These are phyloP conservation scores for Parus major DNA, from an alignment of 2,113 vertebrate genomes.

Conservation along the genomic window DNA sequence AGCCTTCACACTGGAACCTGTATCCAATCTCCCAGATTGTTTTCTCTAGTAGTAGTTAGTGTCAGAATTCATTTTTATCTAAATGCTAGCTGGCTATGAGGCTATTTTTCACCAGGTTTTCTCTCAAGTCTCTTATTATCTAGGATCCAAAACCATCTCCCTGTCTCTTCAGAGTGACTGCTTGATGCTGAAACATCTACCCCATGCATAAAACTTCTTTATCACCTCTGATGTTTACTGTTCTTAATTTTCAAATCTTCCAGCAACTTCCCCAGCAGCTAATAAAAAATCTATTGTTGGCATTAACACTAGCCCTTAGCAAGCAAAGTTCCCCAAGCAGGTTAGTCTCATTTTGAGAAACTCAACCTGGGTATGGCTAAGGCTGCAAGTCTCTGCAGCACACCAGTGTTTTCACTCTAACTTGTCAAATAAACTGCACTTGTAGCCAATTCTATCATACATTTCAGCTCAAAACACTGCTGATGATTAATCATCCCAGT, in stretches of 20 bases:
- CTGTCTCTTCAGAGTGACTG: background rate
- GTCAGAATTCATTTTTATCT: background rate
- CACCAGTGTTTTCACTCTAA: background rate
- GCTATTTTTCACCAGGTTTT: background rate
- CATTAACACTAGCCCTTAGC: background rate
- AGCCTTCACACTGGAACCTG: background rate
- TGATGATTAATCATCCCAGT: background rate
- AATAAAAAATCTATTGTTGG: background rate
- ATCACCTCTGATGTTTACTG: background rate
- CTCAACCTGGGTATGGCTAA: background rate
- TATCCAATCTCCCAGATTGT: background rate
- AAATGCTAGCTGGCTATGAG: background rate
- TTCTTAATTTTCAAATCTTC: conserved; percentile 29
- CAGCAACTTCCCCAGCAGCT: conserved; percentile 1
- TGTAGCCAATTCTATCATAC: background rate
- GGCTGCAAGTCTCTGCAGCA: background rate
- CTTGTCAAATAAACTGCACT: background rate
- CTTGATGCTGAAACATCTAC: background rate
- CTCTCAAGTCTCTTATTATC: background rate
- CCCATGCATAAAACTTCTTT: background rate
- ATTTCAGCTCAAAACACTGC: background rate
- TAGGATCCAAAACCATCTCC: background rate
- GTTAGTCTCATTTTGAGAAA: background rate
- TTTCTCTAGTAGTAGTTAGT: background rate
- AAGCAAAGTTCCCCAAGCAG: background rate